Evolutionary conservation across 1,140 invertebrate species (phyloP).

Genomic region (Pseudoatta argentina): DNA sequence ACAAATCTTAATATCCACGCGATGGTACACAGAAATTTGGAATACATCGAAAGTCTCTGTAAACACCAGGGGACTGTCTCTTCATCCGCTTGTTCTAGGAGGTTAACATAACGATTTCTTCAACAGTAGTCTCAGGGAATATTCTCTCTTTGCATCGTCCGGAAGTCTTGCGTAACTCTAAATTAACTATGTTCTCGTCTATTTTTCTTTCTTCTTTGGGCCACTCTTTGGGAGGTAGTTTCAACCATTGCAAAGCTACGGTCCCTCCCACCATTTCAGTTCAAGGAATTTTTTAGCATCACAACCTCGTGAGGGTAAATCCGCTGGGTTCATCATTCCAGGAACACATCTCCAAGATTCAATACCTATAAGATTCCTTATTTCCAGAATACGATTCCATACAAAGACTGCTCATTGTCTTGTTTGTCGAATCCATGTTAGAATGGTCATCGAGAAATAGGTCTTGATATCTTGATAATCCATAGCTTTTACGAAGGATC

Average conservation of each 20-base stretch:
- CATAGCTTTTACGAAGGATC: not conserved
- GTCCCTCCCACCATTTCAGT: slow-evolving; percentile 76
- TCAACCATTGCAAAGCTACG: slow-evolving; percentile 70
- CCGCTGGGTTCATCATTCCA: slow-evolving; percentile 12
- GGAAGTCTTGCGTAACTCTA: slow-evolving; percentile 29
- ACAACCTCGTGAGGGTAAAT: slow-evolving; percentile 75
- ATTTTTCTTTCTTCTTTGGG: slow-evolving; percentile 31
- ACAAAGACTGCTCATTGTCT: slow-evolving; percentile 37
- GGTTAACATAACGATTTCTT: no score
- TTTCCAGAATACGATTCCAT: slow-evolving; percentile 50
- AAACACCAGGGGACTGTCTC: no score
- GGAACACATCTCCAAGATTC: slow-evolving; percentile 68
- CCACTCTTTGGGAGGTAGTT: slow-evolving; percentile 63
- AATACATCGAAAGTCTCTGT: no score
- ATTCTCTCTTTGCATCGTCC: no score
- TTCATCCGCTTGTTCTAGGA: no score
- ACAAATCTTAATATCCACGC: no score
- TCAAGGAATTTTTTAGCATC: slow-evolving; percentile 65
- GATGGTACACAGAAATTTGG: no score
- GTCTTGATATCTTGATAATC: not conserved
- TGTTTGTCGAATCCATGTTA: slow-evolving; percentile 54
- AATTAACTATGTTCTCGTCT: slow-evolving; percentile 56
- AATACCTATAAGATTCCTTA: slow-evolving; percentile 4
- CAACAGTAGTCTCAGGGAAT: no score
- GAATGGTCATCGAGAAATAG: slow-evolving; percentile 42